A percentile compares a stretch with the other conserved stretches of the same genome.
Conservation (phyloP, 2,888 invertebrate genomes). For the Globia sparganii region DNA sequence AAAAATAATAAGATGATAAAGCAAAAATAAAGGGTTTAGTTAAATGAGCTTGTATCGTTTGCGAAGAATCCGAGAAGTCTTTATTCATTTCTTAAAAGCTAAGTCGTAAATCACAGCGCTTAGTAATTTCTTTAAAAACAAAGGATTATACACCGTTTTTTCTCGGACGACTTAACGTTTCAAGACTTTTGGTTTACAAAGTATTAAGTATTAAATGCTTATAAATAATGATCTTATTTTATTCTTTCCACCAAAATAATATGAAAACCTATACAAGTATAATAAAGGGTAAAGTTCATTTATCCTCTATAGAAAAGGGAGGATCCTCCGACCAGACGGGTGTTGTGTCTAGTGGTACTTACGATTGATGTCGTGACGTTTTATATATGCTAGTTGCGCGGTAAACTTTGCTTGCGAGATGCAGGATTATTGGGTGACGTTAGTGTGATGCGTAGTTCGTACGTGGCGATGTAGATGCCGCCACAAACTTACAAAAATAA, state of each 20-base stretch:
- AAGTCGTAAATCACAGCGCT: slow-evolving; percentile 25
- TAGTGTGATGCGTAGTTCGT: background rate
- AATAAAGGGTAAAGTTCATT: background rate
- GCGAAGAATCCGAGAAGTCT: slow-evolving; percentile 12
- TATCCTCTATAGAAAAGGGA: background rate
- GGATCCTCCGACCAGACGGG: background rate
- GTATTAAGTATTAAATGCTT: background rate
- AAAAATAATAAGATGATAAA: slow-evolving; percentile 1
- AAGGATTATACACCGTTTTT: slow-evolving; percentile 19
- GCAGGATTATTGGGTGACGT: background rate
- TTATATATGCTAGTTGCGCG: background rate
- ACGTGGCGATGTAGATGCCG: background rate
- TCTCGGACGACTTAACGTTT: background rate
- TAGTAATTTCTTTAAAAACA: slow-evolving; percentile 16
- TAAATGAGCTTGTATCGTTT: slow-evolving; percentile 30
- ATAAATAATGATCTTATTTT: no score
- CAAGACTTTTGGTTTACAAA: background rate
- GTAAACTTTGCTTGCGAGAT: background rate
- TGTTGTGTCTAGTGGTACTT: background rate
- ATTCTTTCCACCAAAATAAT: background rate
- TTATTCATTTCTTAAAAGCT: slow-evolving; percentile 46
- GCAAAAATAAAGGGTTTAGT: slow-evolving; percentile 21
- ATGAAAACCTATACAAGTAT: background rate
- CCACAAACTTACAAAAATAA: slow-evolving; percentile 5
- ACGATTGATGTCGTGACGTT: background rate